These are phyloP conservation scores for Calliopum simillimum DNA, from an alignment of 2,888 invertebrate genomes.

Conservation along the genomic window DNA sequence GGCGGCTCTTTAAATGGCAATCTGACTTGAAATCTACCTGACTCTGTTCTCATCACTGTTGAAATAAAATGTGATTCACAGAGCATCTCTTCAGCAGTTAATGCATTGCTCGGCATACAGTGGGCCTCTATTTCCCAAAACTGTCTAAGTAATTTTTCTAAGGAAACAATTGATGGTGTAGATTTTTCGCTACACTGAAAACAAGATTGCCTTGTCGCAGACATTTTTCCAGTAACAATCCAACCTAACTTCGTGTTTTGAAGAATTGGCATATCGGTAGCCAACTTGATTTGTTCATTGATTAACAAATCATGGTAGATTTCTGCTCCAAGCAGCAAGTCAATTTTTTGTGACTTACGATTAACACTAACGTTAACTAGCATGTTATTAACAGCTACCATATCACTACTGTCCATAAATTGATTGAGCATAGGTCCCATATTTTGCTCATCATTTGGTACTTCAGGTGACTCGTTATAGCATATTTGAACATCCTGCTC, in stretches of 20 bases:
- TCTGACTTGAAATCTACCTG: neutral
- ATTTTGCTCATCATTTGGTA: slow-evolving; percentile 62
- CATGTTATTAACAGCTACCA: slow-evolving; percentile 51
- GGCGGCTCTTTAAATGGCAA: neutral
- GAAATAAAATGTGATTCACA: too few relatives aligned
- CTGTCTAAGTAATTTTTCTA: slow-evolving; percentile 15
- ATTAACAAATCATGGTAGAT: slow-evolving; percentile 27
- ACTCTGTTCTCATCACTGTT: slow-evolving; percentile 21
- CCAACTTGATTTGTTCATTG: slow-evolving; percentile 26
- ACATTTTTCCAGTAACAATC: slow-evolving; percentile 23
- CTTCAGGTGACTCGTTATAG: slow-evolving; percentile 63
- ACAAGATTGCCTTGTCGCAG: neutral
- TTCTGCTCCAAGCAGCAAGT: slow-evolving; percentile 20
- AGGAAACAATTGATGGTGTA: neutral
- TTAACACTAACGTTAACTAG: slow-evolving; percentile 50
- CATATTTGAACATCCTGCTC: slow-evolving; percentile 64
- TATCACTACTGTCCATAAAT: slow-evolving; percentile 54
- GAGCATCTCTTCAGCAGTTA: slow-evolving; percentile 12
- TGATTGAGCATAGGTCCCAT: slow-evolving; percentile 50
- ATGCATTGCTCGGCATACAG: neutral
- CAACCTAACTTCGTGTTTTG: slow-evolving; percentile 35
- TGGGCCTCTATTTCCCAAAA: slow-evolving; percentile 25
- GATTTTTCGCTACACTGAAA: neutral
- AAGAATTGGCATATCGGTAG: slow-evolving; percentile 7
- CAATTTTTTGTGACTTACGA: slow-evolving; percentile 33